These are phyloP conservation scores for Brachyistius frenatus DNA, from an alignment of 2,113 vertebrate species.

Conservation along the genomic window DNA sequence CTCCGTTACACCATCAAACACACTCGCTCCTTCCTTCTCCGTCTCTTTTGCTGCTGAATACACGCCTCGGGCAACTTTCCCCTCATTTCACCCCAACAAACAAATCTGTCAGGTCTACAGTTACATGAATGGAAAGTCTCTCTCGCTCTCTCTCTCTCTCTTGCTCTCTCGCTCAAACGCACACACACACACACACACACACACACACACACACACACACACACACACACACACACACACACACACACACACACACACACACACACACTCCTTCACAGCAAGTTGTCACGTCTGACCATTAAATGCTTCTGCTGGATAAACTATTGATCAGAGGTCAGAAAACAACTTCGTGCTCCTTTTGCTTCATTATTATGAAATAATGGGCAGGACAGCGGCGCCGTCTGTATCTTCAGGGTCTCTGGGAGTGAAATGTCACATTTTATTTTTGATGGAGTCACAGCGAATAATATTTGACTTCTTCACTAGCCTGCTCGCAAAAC, in stretches of 20 bases:
- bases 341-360: conserved; percentile 22
- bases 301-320: conserved; percentile 50
- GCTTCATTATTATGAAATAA: conserved; percentile 41
- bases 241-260: neutral
- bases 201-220: neutral
- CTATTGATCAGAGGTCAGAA: conserved; percentile 46
- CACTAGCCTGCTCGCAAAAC: neutral
- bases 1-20: conserved; percentile 44
- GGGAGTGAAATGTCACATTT: neutral
- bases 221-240: conserved; percentile 2
- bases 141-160: neutral
- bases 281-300: conserved; percentile 39
- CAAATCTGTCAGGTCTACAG: conserved; percentile 23
- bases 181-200: conserved; percentile 1
- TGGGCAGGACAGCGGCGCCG: neutral
- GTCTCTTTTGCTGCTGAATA: conserved; percentile 14
- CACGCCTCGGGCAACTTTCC: neutral
- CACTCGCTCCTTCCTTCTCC: neutral
- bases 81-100: conserved; percentile 3
- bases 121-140: conserved; percentile 19
- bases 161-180: neutral
- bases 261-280: conserved; percentile 20
- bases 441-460: conserved; percentile 2
- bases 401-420: conserved; percentile 31
- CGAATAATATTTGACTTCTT: conserved; percentile 25